Conservation (phyloP, 2,888 invertebrate species). For the Drosophila emarginata region DNA sequence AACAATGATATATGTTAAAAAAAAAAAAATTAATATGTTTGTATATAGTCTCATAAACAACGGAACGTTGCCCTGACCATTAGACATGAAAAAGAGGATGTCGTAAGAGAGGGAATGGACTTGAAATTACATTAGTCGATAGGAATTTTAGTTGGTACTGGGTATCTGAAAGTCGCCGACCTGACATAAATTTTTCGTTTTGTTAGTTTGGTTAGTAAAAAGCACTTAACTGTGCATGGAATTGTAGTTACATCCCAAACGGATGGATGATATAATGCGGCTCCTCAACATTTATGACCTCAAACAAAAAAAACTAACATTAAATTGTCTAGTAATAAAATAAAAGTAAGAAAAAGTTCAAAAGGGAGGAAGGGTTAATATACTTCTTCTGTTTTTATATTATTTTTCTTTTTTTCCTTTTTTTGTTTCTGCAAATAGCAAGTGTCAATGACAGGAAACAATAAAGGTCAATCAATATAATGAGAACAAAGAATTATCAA, state of each 20-base stretch:
- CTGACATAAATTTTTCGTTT: background rate
- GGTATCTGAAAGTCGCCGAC: background rate
- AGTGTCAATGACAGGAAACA: conserved; percentile 13
- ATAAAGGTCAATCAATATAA: background rate
- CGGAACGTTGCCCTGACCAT: too few relatives aligned
- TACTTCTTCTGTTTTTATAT: background rate
- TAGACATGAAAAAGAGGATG: too few relatives aligned
- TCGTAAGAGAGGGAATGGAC: too few relatives aligned
- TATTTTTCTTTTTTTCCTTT: background rate
- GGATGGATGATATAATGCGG: conserved; percentile 22
- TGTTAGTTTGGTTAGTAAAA: conserved; percentile 27
- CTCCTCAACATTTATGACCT: conserved; percentile 19
- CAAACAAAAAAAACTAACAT: conserved; percentile 5
- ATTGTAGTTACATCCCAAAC: conserved; percentile 24
- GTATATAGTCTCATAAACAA: too few relatives aligned
- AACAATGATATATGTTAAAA: too few relatives aligned
- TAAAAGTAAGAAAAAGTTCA: conserved; percentile 11
- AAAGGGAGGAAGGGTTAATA: conserved; percentile 12
- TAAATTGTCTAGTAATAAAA: conserved; percentile 19
- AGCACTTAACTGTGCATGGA: conserved; percentile 40
- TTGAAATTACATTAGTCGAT: too few relatives aligned
- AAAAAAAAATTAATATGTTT: too few relatives aligned
- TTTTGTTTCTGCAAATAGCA: background rate
- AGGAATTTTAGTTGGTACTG: background rate
- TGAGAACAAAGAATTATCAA: conserved; percentile 1